phyloP scores from a whole-genome alignment of 2,797 vertebrate species.

The Microtus californicus region DNA sequence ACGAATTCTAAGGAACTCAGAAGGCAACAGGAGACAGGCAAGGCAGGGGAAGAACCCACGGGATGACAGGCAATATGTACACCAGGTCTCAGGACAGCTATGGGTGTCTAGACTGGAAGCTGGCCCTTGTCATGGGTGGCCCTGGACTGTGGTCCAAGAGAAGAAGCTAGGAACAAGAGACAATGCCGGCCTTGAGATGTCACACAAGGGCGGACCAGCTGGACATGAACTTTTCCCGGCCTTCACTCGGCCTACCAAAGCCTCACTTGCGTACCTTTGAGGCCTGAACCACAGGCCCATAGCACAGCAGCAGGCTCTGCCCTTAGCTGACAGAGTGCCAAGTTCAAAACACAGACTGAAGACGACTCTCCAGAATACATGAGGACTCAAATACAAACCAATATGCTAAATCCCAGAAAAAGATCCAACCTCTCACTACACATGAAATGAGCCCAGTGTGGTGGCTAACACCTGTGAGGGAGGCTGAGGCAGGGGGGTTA shows the following conservation, averaged over 20 bases:
- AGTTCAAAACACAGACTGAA: neutral
- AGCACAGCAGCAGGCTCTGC: fast-evolving
- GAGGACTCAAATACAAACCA: neutral
- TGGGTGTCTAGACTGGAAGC: neutral
- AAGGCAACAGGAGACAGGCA: neutral
- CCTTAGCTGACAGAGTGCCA: neutral
- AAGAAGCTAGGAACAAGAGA: neutral
- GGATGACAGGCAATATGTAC: fast-evolving
- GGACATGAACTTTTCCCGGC: neutral
- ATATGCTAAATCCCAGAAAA: neutral
- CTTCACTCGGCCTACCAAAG: neutral
- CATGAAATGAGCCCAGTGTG: neutral
- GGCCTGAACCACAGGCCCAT: neutral
- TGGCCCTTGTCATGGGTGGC: neutral
- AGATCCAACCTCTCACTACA: neutral
- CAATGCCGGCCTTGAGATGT: neutral
- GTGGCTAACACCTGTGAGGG: neutral
- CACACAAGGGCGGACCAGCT: neutral
- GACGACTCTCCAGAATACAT: neutral
- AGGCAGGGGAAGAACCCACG: neutral
- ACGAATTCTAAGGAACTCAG: neutral
- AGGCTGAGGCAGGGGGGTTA: neutral
- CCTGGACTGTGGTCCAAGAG: neutral
- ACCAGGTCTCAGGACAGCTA: fast-evolving
- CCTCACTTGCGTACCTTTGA: fast-evolving